Evolutionary conservation across 2,113 vertebrate species (phyloP), one percentile per base, ranked within the genome.

Genomic region (Neodon shergylaensis): DNA sequence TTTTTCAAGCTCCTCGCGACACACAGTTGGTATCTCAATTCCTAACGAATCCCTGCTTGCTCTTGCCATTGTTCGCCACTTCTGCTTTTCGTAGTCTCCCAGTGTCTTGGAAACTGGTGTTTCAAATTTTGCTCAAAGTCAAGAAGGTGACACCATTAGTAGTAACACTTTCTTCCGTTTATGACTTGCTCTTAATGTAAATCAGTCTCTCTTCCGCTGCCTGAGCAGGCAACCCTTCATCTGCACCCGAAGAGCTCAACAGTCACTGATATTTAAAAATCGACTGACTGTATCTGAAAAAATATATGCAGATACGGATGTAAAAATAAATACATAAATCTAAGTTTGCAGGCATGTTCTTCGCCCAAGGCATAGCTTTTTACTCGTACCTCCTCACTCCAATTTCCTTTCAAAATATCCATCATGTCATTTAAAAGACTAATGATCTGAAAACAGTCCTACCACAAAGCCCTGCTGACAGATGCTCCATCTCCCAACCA

Each of bases 1-100:
- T 97, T 92, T 88, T 26, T 97, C 94, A 84, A 73, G 79, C 95
- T 81, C 17, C 87, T 90, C 66, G 16, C 91, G 54, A 97, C 1
- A 7, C 39, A 13, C 0, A 33, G n/a, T 33, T 84, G 83, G n/a
- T 94, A 49, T 58, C 26, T 66, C 11, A 83, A 70, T 21, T 89
- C 68, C 52, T 95, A 96, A 97, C 24, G 89, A 96, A n/a, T 74
- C 88, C 49, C 81, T 74, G 1, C 2, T 16, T 68, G 58, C 22
- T 13, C 96, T 94, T 94, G 58, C 68, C 4, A 79, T 91, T 77
- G n/a, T n/a, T 28, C n/a, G 39, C 31, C 91, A 70, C 68, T 76
- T 92, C 66, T 93, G 49, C 28, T 91, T 85, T 91, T 87, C 88
- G 77, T 33, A 63, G 16, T 77, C 63, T 92, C 77, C 77, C 79